A percentile compares a stretch with the other conserved stretches of the same genome.
Evolutionary conservation across 2,888 invertebrate genomes (phyloP).

Genomic region (Epinotia nisella): DNA sequence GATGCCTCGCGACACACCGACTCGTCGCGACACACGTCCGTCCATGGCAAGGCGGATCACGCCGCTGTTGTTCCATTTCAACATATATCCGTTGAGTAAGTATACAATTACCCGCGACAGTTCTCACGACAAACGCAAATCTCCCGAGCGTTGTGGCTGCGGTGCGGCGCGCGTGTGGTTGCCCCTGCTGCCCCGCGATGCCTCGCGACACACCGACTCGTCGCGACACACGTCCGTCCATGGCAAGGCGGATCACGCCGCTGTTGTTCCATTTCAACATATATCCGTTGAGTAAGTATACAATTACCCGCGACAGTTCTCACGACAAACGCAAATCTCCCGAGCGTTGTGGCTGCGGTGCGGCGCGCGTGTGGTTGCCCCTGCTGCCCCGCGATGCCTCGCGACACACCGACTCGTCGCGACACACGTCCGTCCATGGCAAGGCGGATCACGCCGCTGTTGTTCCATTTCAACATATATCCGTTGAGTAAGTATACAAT

Average conservation of each 20-base stretch:
- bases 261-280: slow-evolving; percentile 98
- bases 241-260: slow-evolving; percentile 99
- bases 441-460: slow-evolving; percentile 99
- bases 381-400: slow-evolving; percentile 90
- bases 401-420: slow-evolving; percentile 85
- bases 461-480: slow-evolving; percentile 97
- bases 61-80: slow-evolving; percentile 98
- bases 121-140: slow-evolving; percentile 90
- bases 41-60: slow-evolving; percentile 99
- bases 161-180: slow-evolving; percentile 99
- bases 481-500: slow-evolving; percentile 90
- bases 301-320: too few relatives aligned
- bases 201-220: slow-evolving; percentile 85
- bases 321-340: slow-evolving; percentile 92
- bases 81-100: slow-evolving; percentile 97
- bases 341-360: slow-evolving; percentile 99
- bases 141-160: slow-evolving; percentile 98
- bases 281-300: slow-evolving; percentile 93
- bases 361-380: slow-evolving; percentile 99
- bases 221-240: slow-evolving; percentile 95
- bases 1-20: slow-evolving; percentile 86
- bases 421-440: slow-evolving; percentile 99
- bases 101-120: slow-evolving; percentile 35
- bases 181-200: slow-evolving; percentile 93
- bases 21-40: slow-evolving; percentile 93